Conservation (phyloP, 2,888 invertebrate genomes). For the Osmoderma eremita region DNA sequence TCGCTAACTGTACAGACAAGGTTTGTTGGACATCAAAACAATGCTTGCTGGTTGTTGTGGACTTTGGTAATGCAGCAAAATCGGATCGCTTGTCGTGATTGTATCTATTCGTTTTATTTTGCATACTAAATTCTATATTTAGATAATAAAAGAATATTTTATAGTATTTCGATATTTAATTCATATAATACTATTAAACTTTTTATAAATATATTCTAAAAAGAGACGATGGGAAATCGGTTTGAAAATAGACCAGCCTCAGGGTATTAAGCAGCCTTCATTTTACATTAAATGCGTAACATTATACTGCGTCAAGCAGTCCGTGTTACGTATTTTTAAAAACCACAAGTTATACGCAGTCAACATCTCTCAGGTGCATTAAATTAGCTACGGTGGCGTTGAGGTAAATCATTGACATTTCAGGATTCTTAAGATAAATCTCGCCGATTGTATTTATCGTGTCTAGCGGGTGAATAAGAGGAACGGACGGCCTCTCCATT, state of each 20-base stretch:
- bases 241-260: too few relatives aligned
- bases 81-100: conserved; percentile 13
- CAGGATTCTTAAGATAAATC: conserved; percentile 23
- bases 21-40: conserved; percentile 10
- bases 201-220: too few relatives aligned
- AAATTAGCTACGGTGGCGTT: conserved; percentile 25
- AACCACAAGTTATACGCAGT: conserved; percentile 22
- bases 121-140: too few relatives aligned
- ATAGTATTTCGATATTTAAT: too few relatives aligned
- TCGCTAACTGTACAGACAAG: conserved; percentile 24
- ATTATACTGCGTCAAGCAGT: conserved; percentile 8
- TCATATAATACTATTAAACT: too few relatives aligned
- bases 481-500: conserved; percentile 46
- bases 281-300: conserved; percentile 26
- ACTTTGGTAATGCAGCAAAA: conserved; percentile 9
- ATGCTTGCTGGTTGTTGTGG: conserved; percentile 12
- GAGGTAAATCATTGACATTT: conserved; percentile 29
- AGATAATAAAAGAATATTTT: too few relatives aligned
- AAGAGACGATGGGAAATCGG: too few relatives aligned
- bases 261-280: not conserved
- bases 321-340: conserved; percentile 18
- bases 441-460: conserved; percentile 7
- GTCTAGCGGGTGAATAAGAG: conserved; percentile 32
- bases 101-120: not conserved
- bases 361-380: conserved; percentile 22